A percentile compares a stretch with the other conserved stretches of the same genome.
Evolutionary conservation across 2,888 invertebrate species (phyloP).

Genomic region (Chaitophorus viminalis): DNA sequence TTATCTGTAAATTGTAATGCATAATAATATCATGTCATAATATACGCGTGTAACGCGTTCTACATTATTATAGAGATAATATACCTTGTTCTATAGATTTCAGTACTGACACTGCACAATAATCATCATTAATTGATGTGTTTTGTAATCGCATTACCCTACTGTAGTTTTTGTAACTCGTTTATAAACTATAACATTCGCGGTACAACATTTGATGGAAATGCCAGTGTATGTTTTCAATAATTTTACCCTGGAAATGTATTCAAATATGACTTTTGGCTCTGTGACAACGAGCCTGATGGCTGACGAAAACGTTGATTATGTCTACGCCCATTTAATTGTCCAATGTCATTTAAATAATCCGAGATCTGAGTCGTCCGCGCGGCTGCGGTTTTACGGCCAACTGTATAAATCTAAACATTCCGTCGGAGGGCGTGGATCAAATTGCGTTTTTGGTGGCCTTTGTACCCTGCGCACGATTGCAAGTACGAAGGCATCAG

Average conservation of each 20-base stretch:
- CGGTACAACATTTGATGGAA: neutral
- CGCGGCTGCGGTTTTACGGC: neutral
- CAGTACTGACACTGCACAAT: neutral
- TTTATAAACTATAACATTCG: neutral
- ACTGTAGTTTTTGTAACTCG: neutral
- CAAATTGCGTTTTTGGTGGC: neutral
- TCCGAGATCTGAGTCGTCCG: neutral
- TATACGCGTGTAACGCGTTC: neutral
- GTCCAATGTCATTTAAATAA: slow-evolving; percentile 17
- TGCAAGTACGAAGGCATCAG: neutral
- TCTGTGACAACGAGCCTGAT: neutral
- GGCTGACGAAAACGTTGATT: slow-evolving; percentile 18
- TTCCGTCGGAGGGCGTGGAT: neutral
- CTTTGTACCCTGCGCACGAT: neutral
- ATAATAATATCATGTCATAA: no score
- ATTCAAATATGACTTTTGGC: slow-evolving; percentile 13
- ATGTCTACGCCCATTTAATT: slow-evolving; percentile 29
- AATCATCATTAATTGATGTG: neutral
- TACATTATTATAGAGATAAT: neutral
- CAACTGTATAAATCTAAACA: slow-evolving; percentile 12
- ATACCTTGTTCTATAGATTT: neutral
- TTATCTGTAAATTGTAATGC: neutral
- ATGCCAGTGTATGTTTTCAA: neutral
- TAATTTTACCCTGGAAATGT: neutral
- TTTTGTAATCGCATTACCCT: neutral